Evolutionary conservation across 1,140 invertebrate genomes (phyloP).

Genomic region (Phenacoccus solenopsis): DNA sequence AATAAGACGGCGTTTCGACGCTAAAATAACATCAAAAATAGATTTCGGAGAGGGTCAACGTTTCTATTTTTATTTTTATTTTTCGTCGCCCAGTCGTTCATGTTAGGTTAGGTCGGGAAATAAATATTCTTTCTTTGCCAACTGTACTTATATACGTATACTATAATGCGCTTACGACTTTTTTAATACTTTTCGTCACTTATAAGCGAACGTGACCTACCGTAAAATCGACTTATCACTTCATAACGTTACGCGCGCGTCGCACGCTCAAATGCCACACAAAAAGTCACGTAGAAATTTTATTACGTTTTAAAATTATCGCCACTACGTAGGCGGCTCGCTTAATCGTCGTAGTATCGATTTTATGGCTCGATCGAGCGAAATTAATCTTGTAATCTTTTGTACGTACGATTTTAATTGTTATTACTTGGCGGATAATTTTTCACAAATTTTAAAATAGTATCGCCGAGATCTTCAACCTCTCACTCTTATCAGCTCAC

Average conservation of each 20-base stretch:
- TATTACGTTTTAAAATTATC: slow-evolving; percentile 8
- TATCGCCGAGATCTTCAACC: too few species aligned
- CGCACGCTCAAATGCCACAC: neutral
- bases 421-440: too few species aligned
- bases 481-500: too few species aligned
- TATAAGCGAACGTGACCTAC: slow-evolving; percentile 14
- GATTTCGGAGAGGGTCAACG: neutral
- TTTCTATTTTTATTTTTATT: slow-evolving; percentile 17
- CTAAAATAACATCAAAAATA: neutral
- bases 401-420: too few species aligned
- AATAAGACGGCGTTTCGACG: neutral
- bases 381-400: too few species aligned
- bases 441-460: too few species aligned
- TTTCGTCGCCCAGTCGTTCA: slow-evolving; percentile 10
- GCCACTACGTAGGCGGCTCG: too few species aligned
- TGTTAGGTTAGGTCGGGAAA: slow-evolving; percentile 8
- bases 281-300: slow-evolving; percentile 13
- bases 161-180: neutral
- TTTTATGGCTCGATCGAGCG: too few species aligned
- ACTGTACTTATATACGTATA: neutral
- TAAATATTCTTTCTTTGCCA: slow-evolving; percentile 15
- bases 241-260: neutral
- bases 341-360: too few species aligned
- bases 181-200: neutral
- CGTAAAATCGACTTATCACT: slow-evolving; percentile 16